Base-by-base conservation (phyloP, 2,797 vertebrate genomes). In the Platalea minor region DNA sequence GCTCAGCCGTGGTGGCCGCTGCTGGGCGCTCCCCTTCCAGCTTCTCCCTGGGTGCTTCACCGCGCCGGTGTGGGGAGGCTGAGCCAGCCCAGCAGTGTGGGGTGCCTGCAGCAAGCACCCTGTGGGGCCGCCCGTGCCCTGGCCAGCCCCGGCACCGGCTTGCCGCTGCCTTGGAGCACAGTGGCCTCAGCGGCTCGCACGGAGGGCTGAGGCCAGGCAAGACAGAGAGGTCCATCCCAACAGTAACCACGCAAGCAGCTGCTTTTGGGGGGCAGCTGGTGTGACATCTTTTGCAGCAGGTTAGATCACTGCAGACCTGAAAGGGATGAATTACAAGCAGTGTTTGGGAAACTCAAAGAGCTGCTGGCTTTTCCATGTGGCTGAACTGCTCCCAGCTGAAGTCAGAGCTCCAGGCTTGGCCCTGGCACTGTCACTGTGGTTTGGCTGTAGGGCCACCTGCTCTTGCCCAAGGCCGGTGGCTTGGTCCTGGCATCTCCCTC, bases 131-230 rank as follows among this genome's bases (percentile, higher is more conserved):
- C 35, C 29, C 1, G 0, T 12, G 56, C 17, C 33, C 25, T 16
- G 3, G 31, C 20, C 15, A 2, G 4, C 6, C 8, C 79, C 9
- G 3, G 39, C 75, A 54, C 5, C 0, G 5, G 9, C 50, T 4
- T 57, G 67, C 26, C 67, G 75, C 79, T 85, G 73, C 31, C 68
- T 16, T 21, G 33, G 35, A 31, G 64, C 31, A 24, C 46, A 6
- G 23, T 2, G 48, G 18, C 39, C 50, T 31, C 1, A 10, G 56
- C 1, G 16, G 16, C 3, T 45, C 14, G 1, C 25, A 4, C 0
- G 0, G 53, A 43, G 54, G 31, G 28, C 69, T 61, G 37, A 13
- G 26, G 10, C 59, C 2, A 2, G 68, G 39, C 16, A n/a, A 41
- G 43, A 35, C 51, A 37, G 46, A 77, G 37, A 57, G 10, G 9